phyloP scores from a whole-genome alignment of 2,888 invertebrate species.

The Erebia aethiops region DNA sequence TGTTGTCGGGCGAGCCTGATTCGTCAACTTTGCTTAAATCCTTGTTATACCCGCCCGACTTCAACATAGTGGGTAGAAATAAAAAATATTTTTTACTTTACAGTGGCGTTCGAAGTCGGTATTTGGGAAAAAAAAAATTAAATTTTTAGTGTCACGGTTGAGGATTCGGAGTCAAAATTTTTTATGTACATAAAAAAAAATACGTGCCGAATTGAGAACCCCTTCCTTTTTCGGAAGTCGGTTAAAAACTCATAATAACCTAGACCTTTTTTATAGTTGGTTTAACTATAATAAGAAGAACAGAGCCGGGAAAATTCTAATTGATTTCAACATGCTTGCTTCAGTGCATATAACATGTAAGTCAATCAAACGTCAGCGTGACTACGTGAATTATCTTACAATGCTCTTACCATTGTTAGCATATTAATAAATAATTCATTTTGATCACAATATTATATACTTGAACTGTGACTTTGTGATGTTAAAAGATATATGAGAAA shows the following conservation, averaged over 20 bases:
- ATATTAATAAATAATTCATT: slow-evolving; percentile 38
- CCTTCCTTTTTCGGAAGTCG: too few species aligned
- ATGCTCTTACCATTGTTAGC: slow-evolving; percentile 38
- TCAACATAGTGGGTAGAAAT: too few species aligned
- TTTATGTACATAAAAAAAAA: too few species aligned
- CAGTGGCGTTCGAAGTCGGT: too few species aligned
- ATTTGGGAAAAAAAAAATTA: too few species aligned
- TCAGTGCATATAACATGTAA: slow-evolving; percentile 18
- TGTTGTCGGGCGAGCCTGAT: too few species aligned
- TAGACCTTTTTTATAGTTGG: slow-evolving; percentile 1
- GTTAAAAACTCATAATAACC: background rate
- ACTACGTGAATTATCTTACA: slow-evolving; percentile 51
- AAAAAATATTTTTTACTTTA: too few species aligned
- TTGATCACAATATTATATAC: slow-evolving; percentile 7
- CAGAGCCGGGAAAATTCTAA: slow-evolving; percentile 7
- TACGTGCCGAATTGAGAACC: too few species aligned
- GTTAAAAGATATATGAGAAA: background rate
- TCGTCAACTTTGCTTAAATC: too few species aligned
- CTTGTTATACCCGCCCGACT: too few species aligned
- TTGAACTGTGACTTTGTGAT: background rate
- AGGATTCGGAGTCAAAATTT: too few species aligned
- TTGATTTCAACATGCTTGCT: slow-evolving; percentile 17
- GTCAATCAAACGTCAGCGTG: slow-evolving; percentile 40
- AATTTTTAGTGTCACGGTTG: too few species aligned
- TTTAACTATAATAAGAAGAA: background rate